Base-by-base conservation (phyloP, 2,113 vertebrate genomes). In the Pogona vitticeps region DNA sequence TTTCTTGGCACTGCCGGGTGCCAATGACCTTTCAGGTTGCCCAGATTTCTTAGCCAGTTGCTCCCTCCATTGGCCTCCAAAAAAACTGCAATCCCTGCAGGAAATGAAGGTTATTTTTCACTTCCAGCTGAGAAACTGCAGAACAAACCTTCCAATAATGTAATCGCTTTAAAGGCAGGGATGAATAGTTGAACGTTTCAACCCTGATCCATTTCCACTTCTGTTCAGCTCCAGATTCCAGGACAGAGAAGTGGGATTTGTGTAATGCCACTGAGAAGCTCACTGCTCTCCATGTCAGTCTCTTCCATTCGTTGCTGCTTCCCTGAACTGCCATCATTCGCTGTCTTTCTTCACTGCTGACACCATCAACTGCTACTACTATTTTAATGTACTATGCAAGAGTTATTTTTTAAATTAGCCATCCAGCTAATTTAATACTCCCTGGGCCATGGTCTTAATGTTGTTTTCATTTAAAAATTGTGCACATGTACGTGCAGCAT, bases 1-100 rank as follows among this genome's bases (percentile, higher is more conserved):
- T 79, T 84, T 84, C 83, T 84, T 88, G 77, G 82, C 70, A 18
- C 20, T 40, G 63, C 58, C n/a, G 75, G 14, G 42, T 68, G 75
- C 33, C 77, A 38, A 21, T 81, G 70, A 80, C 87, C 82, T 46
- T 75, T 63, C 18, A 52, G n/a, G 20, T 21, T n/a, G 3, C 36
- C n/a, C 33, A 78, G 67, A 68, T 86, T 83, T 65, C 59, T 67
- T 68, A 79, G 75, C 58, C 75, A 67, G 28, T 58, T 83, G 78
- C 78, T 80, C 78, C 86, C 20, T 17, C 73, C 67, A 3, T 75
- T 52, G 15, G 36, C 8, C 0, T 8, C 18, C 26, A n/a, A 9
- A 2, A 68, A 40, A 82, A 9, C 12, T 33, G 21, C 28, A 0
- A 1, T 15, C 28, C 9, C 2, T 0, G 1, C 21, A 40, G 52